Base-by-base conservation (phyloP, 2,797 vertebrate species). In the Psittacula echo region DNA sequence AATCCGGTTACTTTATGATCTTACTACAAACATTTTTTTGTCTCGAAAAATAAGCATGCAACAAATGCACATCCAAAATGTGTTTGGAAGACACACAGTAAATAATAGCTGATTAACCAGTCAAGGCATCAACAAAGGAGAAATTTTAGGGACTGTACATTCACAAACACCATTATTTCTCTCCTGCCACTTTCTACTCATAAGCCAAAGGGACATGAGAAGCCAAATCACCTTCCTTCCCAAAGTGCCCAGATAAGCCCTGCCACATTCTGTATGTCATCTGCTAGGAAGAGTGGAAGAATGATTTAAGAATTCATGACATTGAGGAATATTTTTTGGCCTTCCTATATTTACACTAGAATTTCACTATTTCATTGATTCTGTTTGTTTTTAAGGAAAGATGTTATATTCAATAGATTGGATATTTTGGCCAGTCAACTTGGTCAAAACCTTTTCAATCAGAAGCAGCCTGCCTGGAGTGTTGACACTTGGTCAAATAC, bases 341-440 rank as follows among this genome's bases (percentile, higher is more conserved):
- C 11, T 95, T 30, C 30, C 24, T 48, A 19, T 72, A 51, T 85
- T 92, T 93, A 72, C 45, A 66, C 42, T 72, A 48, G 45, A 44
- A 85, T 75, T 88, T 81, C 62, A 95, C 39, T 45, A 62, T 34
- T 90, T 81, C n/a, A 72, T n/a, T 72, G 60, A 58, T 70, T 80
- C 72, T 53, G 34, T 65, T 82, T 85, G 18, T 19, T 86, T 91
- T 89, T 67, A 87, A 92, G 85, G 58, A 90, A 93, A 34, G 90
- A 67, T 26, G 20, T 30, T 90, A 23, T 45, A 71, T 64, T 67
- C 11, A 48, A 42, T 37, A 85, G 14, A 62, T 1, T 56, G 29
- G 51, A 45, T 19, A 66, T 92, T 90, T 72, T 65, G 51, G 56
- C 51, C 37, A 68, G 85, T 80, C 42, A 50, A 37, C 42, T 80